Evolutionary conservation across 2,888 invertebrate genomes (phyloP), one percentile per base, ranked within the genome.

Genomic region (Hoplodrina blanda): DNA sequence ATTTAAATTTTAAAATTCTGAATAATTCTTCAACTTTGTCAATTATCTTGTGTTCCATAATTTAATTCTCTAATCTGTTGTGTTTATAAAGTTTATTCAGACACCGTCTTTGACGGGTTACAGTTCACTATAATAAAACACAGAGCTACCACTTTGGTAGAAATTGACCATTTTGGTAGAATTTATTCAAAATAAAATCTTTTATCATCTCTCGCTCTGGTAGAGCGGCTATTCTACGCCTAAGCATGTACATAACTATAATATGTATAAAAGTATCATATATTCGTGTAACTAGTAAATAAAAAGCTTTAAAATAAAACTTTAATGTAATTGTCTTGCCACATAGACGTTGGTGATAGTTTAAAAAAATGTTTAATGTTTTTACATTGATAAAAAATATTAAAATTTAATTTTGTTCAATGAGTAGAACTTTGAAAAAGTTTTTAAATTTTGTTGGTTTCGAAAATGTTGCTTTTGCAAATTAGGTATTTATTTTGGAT

Each of bases 241-340:
- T 46, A 17, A 5, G 41, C 41, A 1, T 46, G 46, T 46, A 46
- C 11, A 46, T 33, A 17, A 13, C n/a, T 11, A 37, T 37, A 13
- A 15, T 49, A 69, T 55, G 10, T 44, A 44, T 46, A 56, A 15
- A 49, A 33, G 19, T 41, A 17, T 17, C 2, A 73, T 30, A 57
- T 60, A 41, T 61, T 53, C 49, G 30, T 56, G 17, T 75, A 63
- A 41, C 15, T 81, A 81, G 62, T 46, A 56, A 57, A 59, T 69
- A 59, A 80, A 77, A 73, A 86, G 86, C 83, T 86, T 84, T 84
- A 86, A 85, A 67, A 64, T 74, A 25, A 62, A 69, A 73, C 54
- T 76, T 76, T 71, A 74, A 63, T 68, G 37, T 69, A 66, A 66
- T 66, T 55, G 50, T 86, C 85, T 86, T 84, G 85, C 84, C 84